Percentiles rank a stretch among this genome's conserved stretches.
These are phyloP conservation scores for Aselliscus stoliczkanus DNA, from an alignment of 2,797 vertebrate species.

Conservation along the genomic window DNA sequence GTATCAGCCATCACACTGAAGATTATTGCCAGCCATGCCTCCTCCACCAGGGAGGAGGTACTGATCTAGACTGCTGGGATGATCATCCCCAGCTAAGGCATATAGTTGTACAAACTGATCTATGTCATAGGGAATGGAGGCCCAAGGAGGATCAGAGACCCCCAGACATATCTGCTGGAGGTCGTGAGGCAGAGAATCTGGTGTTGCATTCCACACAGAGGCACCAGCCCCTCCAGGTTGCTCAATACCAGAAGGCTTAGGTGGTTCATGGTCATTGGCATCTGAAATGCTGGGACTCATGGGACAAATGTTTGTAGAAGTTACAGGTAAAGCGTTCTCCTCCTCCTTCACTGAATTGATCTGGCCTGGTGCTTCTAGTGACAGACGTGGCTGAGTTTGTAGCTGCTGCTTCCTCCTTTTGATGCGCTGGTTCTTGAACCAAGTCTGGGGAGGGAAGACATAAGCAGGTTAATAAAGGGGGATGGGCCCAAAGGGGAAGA, in stretches of 20 bases:
- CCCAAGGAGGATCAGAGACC: background rate
- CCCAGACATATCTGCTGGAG: background rate
- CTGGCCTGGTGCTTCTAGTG: rapidly evolving
- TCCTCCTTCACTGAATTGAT: rapidly evolving
- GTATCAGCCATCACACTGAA: background rate
- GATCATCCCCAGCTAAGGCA: background rate
- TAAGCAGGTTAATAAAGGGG: background rate
- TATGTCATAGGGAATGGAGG: background rate
- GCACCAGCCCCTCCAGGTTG: background rate
- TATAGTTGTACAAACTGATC: background rate
- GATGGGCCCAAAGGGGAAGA: background rate
- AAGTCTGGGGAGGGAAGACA: background rate
- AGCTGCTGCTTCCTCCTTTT: background rate
- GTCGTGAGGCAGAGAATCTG: background rate
- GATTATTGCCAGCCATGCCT: rapidly evolving
- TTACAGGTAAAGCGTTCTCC: rapidly evolving
- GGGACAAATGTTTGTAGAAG: rapidly evolving
- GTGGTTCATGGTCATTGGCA: rapidly evolving
- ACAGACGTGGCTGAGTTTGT: rapidly evolving
- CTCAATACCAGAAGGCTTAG: rapidly evolving
- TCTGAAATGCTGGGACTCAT: rapidly evolving
- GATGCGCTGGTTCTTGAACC: constrained; percentile 14
- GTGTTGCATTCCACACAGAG: background rate
- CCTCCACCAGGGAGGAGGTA: background rate
- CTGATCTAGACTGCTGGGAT: background rate